These are phyloP conservation scores for Nyctibius bracteatus DNA, from an alignment of 2,113 vertebrate species.

Conservation along the genomic window DNA sequence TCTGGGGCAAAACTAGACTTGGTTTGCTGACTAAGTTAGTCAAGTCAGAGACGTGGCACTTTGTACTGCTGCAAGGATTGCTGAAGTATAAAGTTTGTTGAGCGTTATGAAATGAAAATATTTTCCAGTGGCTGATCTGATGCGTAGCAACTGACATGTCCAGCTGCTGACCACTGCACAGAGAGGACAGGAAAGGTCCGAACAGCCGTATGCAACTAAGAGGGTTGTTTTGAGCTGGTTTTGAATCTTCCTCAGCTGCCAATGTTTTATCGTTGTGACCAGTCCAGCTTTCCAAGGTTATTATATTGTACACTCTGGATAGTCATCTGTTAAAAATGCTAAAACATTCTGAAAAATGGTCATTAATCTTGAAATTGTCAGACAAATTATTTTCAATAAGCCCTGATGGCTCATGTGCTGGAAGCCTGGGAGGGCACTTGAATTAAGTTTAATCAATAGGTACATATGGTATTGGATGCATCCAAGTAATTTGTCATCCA, in stretches of 20 bases:
- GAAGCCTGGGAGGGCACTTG: conserved; percentile 58
- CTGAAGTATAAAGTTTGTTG: background rate
- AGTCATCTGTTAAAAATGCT: conserved; percentile 67
- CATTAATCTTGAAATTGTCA: conserved; percentile 82
- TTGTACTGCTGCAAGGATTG: background rate
- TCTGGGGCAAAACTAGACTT: background rate
- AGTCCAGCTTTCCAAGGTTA: conserved; percentile 67
- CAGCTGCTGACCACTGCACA: background rate
- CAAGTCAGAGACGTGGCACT: background rate
- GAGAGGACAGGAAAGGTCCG: background rate
- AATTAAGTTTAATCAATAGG: conserved; percentile 79
- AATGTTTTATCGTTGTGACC: background rate
- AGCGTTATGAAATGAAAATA: background rate
- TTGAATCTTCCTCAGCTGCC: background rate
- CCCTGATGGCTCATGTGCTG: conserved; percentile 52
- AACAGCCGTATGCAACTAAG: background rate
- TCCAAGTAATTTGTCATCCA: conserved; percentile 72
- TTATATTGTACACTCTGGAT: conserved; percentile 12
- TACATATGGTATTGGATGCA: conserved; percentile 71
- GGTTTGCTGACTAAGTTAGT: background rate
- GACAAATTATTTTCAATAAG: conserved; percentile 77
- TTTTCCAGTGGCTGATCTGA: background rate
- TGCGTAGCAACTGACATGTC: background rate
- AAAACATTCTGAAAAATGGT: conserved; percentile 63
- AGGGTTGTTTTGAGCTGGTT: background rate